Conservation (phyloP, 2,797 vertebrate species). For the Arctocebus calabarensis region DNA sequence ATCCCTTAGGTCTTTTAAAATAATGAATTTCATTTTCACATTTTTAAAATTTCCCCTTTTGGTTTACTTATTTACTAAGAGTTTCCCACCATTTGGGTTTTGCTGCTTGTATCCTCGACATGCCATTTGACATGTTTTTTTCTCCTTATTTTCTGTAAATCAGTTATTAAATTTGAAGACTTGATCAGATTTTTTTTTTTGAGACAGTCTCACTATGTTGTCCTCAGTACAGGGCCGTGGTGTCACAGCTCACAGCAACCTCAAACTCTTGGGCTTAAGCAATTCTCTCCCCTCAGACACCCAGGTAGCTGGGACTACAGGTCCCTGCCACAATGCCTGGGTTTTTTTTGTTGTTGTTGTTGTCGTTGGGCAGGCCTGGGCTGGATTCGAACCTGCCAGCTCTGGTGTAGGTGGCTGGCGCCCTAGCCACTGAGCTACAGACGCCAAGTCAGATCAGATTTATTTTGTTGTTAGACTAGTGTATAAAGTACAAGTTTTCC, state of each 20-base stretch:
- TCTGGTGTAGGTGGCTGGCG: too few species aligned
- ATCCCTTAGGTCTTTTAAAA: slow-evolving; percentile 28
- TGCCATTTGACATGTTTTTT: slow-evolving; percentile 22
- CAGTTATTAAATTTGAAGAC: neutral
- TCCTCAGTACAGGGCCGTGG: too few species aligned
- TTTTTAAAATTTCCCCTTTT: slow-evolving; percentile 28
- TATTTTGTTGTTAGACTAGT: slow-evolving; percentile 14
- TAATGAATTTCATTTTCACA: neutral
- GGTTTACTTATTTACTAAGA: slow-evolving; percentile 2
- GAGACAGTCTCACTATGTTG: too few species aligned
- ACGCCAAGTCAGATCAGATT: neutral
- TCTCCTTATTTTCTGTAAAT: slow-evolving; percentile 41
- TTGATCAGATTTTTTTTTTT: neutral
- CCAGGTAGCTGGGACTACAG: too few species aligned
- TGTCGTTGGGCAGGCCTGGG: too few species aligned
- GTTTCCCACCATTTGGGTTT: slow-evolving; percentile 10
- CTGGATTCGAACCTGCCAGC: too few species aligned
- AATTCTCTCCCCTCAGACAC: too few species aligned
- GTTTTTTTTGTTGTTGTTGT: neutral
- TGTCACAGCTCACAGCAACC: too few species aligned
- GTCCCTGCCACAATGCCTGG: too few species aligned
- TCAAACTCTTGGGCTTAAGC: too few species aligned
- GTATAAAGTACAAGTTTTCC: neutral
- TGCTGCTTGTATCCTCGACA: slow-evolving; percentile 32
- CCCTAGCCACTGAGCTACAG: too few species aligned